Percentiles rank a stretch among this genome's conserved stretches.
Evolutionary conservation across 2,888 invertebrate species (phyloP).

Genomic region (Lathronympha strigana): DNA sequence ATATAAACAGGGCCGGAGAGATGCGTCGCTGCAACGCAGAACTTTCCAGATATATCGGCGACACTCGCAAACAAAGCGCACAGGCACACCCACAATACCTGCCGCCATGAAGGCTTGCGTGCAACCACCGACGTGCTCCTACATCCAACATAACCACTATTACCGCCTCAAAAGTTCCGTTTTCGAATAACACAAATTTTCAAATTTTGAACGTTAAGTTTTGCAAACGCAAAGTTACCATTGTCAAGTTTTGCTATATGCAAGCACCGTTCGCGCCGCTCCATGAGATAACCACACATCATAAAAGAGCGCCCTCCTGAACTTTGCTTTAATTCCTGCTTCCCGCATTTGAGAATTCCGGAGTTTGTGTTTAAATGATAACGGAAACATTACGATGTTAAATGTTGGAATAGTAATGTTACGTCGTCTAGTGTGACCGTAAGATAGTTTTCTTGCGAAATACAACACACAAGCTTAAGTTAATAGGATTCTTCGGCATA

Average conservation of each 20-base stretch:
- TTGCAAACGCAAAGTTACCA: conserved; percentile 53
- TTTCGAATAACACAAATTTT: conserved; percentile 52
- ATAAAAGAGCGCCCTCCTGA: conserved; percentile 75
- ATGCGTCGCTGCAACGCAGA: conserved; percentile 69
- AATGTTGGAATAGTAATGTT: conserved; percentile 12
- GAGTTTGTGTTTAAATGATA: conserved; percentile 31
- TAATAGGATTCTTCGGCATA: conserved; percentile 10
- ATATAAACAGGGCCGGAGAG: conserved; percentile 55
- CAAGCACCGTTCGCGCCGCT: conserved; percentile 59
- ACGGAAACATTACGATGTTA: conserved; percentile 25
- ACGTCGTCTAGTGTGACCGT: neutral
- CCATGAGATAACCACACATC: conserved; percentile 77
- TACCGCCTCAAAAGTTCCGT: conserved; percentile 53
- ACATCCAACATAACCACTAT: conserved; percentile 43
- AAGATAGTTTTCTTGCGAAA: conserved; percentile 7
- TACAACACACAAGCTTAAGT: conserved; percentile 3
- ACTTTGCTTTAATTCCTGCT: conserved; percentile 75
- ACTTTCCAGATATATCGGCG: conserved; percentile 80
- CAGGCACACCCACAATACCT: conserved; percentile 70
- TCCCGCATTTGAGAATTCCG: conserved; percentile 54
- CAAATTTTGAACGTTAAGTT: conserved; percentile 49
- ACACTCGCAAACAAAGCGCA: conserved; percentile 76
- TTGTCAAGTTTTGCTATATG: conserved; percentile 52
- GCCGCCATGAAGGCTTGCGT: conserved; percentile 57
- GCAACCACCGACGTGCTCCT: conserved; percentile 57